Evolutionary conservation across 2,113 vertebrate species (phyloP), one percentile per base, ranked within the genome.

Genomic region (Pedetes capensis): DNA sequence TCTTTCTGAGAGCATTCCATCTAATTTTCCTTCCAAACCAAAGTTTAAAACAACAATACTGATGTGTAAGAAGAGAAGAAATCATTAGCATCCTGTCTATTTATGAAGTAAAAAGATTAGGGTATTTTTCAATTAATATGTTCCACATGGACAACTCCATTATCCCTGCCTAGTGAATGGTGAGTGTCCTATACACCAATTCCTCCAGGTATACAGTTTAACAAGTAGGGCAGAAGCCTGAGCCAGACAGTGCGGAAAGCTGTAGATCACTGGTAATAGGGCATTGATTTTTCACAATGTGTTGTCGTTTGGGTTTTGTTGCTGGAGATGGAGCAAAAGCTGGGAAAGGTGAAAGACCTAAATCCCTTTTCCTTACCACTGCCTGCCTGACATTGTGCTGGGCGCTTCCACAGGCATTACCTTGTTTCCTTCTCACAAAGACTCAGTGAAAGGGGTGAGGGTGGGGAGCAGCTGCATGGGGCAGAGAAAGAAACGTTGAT

Each of bases 41-140:
- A 93, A 94, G 80, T 92, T 95, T 63, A 74, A 83, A 94, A 93
- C 66, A 83, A 97, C 95, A 97, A 81, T 97, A 53, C 95, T n/a
- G 44, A 64, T 74, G 49, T 95, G 84, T 72, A 96, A 95, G 89
- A 91, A 94, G 92, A 94, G 89, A 96, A 94, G 76, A 93, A 96
- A 95, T 93, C 75, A 57, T 84, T 83, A 81, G 34, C 84, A 95
- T 93, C 89, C 27, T 89, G 86, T 96, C 80, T 80, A n/a, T 81
- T 92, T 95, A 72, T 69, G 87, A 89, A 95, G 75, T 17, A 94
- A 88, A 91, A 96, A 71, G 75, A 96, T 93, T 80, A 92, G 72
- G 61, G 29, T 55, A 74, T 91, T 97, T 94, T 96, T 93, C 87
- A 93, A 95, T 90, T 79, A 96, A 85, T 93, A 64, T 74, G 44